These are phyloP conservation scores for Beaufortia kweichowensis DNA, from an alignment of 2,113 vertebrate genomes.

Conservation along the genomic window DNA sequence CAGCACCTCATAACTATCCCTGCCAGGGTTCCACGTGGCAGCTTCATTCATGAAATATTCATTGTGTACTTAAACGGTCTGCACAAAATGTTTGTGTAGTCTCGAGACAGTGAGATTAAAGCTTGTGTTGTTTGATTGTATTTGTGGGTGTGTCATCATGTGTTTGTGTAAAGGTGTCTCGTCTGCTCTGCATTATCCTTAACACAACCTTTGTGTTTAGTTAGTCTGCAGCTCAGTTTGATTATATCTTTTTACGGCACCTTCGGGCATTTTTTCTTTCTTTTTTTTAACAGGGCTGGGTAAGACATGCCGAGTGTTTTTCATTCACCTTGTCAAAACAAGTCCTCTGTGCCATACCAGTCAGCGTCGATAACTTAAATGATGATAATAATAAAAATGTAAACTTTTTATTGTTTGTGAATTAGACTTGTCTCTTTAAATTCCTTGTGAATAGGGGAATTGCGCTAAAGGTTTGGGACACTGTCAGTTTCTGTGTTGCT, in stretches of 20 bases:
- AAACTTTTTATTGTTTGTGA: not conserved
- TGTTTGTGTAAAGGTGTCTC: conserved; percentile 18
- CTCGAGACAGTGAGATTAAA: not conserved
- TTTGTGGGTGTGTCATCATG: conserved; percentile 30
- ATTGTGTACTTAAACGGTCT: not conserved
- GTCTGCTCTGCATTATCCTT: conserved; percentile 12
- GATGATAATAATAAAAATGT: not conserved
- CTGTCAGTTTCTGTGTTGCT: not conserved
- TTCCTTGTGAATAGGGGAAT: not conserved
- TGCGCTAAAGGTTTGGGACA: not conserved
- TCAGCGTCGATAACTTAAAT: not conserved
- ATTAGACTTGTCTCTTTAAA: not conserved
- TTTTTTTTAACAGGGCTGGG: conserved; percentile 22
- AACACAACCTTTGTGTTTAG: conserved; percentile 17
- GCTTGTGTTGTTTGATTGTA: not conserved
- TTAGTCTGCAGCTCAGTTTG: conserved; percentile 25
- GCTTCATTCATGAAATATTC: conserved; percentile 19
- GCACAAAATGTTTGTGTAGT: conserved; percentile 9
- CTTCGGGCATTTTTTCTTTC: conserved; percentile 37
- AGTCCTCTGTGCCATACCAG: not conserved
- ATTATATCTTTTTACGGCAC: conserved; percentile 39
- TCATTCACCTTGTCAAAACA: conserved; percentile 29
- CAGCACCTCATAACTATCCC: not conserved
- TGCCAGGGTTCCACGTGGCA: not conserved
- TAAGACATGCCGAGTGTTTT: not conserved